Percentiles rank a stretch among this genome's conserved stretches.
These are phyloP conservation scores for Lagodon rhomboides DNA, from an alignment of 2,797 vertebrate genomes.

Conservation along the genomic window DNA sequence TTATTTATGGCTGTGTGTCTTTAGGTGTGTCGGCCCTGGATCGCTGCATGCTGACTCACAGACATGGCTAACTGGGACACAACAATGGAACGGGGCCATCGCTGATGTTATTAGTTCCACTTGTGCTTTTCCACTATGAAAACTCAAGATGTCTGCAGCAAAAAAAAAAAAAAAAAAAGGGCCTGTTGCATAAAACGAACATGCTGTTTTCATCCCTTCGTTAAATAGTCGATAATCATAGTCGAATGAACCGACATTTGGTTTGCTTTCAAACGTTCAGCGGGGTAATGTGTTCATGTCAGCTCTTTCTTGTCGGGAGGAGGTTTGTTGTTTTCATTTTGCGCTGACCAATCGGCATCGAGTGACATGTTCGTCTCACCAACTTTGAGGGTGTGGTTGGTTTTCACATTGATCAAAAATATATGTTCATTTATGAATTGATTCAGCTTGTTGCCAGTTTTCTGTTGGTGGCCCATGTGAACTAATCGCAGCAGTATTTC, in stretches of 20 bases:
- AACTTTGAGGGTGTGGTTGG: background rate
- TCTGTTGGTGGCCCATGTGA: background rate
- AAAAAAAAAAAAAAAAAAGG: background rate
- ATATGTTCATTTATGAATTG: too few species aligned
- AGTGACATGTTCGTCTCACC: background rate
- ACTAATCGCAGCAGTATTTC: too few species aligned
- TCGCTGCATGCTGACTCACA: slow-evolving; percentile 19
- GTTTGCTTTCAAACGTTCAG: background rate
- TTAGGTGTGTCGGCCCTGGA: slow-evolving; percentile 29
- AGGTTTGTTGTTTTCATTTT: background rate
- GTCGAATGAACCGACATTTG: background rate
- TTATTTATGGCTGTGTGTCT: slow-evolving; percentile 15
- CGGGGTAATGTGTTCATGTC: background rate
- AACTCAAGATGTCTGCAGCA: slow-evolving; percentile 14
- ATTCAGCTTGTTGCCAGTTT: background rate
- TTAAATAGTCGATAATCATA: background rate
- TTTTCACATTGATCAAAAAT: too few species aligned
- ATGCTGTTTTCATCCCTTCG: background rate
- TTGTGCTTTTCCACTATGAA: slow-evolving; percentile 18
- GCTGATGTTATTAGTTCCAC: slow-evolving; percentile 32
- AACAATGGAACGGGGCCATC: slow-evolving; percentile 13
- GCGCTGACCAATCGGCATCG: background rate
- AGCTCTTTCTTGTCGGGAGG: background rate
- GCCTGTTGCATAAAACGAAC: background rate
- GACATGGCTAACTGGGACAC: slow-evolving; percentile 29